Evolutionary conservation across 2,113 vertebrate species (phyloP).

Genomic region (Muscicapa adusta): DNA sequence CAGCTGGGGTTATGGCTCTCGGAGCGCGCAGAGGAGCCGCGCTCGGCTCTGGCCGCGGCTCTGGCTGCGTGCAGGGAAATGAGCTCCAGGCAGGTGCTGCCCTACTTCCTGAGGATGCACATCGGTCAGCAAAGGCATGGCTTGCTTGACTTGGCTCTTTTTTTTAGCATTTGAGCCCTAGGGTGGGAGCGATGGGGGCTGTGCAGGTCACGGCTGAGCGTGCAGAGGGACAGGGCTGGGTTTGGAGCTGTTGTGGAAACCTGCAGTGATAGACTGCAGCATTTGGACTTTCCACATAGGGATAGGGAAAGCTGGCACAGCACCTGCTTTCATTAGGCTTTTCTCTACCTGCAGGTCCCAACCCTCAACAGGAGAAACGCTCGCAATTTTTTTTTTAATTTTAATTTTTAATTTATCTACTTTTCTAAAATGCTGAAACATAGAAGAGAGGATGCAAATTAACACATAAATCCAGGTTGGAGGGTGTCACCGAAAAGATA

Average conservation of each 20-base stretch:
- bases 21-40: background rate
- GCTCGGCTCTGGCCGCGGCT: background rate
- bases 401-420: background rate
- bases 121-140: slow-evolving; percentile 3
- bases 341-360: background rate
- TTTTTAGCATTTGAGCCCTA: background rate
- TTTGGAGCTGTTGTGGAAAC: background rate
- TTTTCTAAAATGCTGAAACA: slow-evolving; percentile 1
- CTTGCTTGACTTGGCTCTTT: background rate
- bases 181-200: background rate
- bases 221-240: background rate
- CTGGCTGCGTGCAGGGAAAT: background rate
- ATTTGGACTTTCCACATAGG: background rate
- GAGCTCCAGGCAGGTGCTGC: slow-evolving; percentile 55
- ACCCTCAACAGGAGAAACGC: background rate
- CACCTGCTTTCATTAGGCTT: background rate
- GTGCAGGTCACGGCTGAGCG: background rate
- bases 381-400: background rate
- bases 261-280: background rate
- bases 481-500: slow-evolving; percentile 41
- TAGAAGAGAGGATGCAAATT: slow-evolving; percentile 43
- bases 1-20: slow-evolving; percentile 35
- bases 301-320: background rate
- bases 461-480: slow-evolving; percentile 49
- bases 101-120: slow-evolving; percentile 25